Percentiles rank a stretch among this genome's conserved stretches.
These are phyloP conservation scores for Semaprochilodus insignis DNA, from an alignment of 2,797 vertebrate genomes.

Conservation along the genomic window DNA sequence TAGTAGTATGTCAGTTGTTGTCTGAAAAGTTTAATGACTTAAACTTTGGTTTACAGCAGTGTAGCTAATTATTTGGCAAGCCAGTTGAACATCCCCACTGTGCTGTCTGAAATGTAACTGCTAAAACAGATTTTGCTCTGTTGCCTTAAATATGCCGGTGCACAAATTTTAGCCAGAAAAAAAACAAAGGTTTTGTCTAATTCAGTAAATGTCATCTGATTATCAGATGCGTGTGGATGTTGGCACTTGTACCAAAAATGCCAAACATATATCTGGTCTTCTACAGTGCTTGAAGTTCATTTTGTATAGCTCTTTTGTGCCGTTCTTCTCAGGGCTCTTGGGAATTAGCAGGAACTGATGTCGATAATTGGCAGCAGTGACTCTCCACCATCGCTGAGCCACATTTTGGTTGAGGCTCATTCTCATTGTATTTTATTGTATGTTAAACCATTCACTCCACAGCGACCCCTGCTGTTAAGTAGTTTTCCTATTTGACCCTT, in stretches of 20 bases:
- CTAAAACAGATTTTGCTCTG: not conserved
- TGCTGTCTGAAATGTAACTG: not conserved
- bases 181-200: too few relatives aligned
- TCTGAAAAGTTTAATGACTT: not conserved
- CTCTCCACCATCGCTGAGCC: not conserved
- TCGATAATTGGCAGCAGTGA: not conserved
- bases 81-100: not conserved
- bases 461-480: conserved; percentile 51
- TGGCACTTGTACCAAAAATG: conserved; percentile 14
- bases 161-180: not conserved
- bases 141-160: not conserved
- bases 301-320: conserved; percentile 10
- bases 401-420: not conserved
- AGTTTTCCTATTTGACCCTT: not conserved
- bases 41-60: not conserved
- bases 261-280: not conserved
- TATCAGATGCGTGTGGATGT: not conserved
- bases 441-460: conserved; percentile 14
- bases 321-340: conserved; percentile 39
- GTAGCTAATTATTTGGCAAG: not conserved
- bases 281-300: conserved; percentile 16
- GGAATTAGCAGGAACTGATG: conserved; percentile 15
- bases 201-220: not conserved
- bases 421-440: not conserved
- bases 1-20: not conserved